Conservation (phyloP, 2,797 vertebrate genomes). For the Podargus strigoides region DNA sequence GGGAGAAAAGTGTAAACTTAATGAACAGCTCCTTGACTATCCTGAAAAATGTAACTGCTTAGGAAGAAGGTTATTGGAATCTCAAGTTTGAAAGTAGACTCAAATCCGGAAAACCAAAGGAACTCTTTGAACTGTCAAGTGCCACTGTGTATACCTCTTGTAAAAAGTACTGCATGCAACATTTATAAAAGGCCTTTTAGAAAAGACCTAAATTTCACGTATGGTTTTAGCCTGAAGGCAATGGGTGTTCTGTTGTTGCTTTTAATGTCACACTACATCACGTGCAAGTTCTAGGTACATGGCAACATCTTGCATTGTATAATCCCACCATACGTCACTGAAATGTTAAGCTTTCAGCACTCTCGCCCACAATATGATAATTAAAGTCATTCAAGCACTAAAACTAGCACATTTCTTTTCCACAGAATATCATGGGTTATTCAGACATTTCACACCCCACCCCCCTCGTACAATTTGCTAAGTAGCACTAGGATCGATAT, state of each 20-base stretch:
- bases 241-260: background rate
- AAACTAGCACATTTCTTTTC: conserved; percentile 43
- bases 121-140: background rate
- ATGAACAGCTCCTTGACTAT: background rate
- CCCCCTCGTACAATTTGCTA: conserved; percentile 32
- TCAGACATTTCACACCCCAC: conserved; percentile 46
- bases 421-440: conserved; percentile 47
- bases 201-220: background rate
- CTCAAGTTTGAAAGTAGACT: background rate
- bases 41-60: background rate
- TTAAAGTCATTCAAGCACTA: conserved; percentile 50
- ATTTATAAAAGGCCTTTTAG: background rate
- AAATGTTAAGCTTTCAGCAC: conserved; percentile 67
- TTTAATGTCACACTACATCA: conserved; percentile 17
- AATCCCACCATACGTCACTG: conserved; percentile 33
- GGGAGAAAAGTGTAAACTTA: background rate
- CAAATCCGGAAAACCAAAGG: background rate
- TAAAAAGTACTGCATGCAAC: background rate
- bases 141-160: background rate
- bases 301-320: conserved; percentile 48
- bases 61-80: background rate
- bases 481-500: background rate
- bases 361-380: conserved; percentile 57
- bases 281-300: conserved; percentile 8
- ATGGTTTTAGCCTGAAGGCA: background rate